Evolutionary conservation across 2,797 vertebrate species (phyloP), one percentile per base, ranked within the genome.

Genomic region (Scolopax bukidnonensis): DNA sequence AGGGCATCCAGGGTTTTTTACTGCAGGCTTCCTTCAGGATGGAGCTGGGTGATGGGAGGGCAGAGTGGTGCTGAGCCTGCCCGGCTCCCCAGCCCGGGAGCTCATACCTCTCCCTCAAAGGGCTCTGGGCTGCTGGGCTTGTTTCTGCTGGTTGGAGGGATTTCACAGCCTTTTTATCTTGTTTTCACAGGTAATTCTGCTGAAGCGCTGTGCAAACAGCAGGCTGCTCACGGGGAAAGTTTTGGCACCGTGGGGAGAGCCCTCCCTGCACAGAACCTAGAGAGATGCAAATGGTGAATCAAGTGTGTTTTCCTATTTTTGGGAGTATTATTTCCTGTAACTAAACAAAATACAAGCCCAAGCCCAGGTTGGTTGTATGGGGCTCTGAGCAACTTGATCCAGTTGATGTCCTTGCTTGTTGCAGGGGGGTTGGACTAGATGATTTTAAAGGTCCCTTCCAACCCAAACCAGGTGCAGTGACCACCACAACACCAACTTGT

Each of bases 211-310:
- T 30, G 45, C 91, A 75, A 82, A 53, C 70, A 79, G 91, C 81
- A 61, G 54, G 54, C 14, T 69, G 53, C 15, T 71, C 6, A 6
- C 25, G 15, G 57, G 15, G 8, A 23, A 13, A n/a, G 33, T 21
- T 61, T 33, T 40, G 28, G 45, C 77, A 61, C 43, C 0, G 1
- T 0, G 4, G 30, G 18, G 28, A 47, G 51, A 61, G 15, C 17
- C 0, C 1, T 25, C 73, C 43, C 73, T 7, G 28, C 16, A 2
- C 0, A 7, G 4, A 11, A 28, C 23, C 0, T 9, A 2, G 19
- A 41, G 27, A 16, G 53, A 54, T 11, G 16, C 15, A 13, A 33
- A 4, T 0, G 1, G 23, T 11, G 16, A 83, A 16, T 24, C 3
- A 10, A 45, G 33, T 2, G 11, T 13, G 25, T 36, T 54, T 33